Conservation (phyloP, 2,888 invertebrate genomes). For the Chromoteleia sp. region DNA sequence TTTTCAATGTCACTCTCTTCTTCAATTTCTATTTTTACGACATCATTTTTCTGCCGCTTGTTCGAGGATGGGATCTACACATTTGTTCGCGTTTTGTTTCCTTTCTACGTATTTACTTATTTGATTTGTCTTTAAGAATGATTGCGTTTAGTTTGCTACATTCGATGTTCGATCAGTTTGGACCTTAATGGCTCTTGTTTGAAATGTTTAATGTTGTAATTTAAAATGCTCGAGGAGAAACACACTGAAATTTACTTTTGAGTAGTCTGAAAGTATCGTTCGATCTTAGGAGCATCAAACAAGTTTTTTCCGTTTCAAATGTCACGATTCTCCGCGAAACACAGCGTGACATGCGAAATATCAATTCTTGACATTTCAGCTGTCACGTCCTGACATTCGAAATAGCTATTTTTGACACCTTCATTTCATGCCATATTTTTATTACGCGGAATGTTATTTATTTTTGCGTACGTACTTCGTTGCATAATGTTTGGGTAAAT, state of each 20-base stretch:
- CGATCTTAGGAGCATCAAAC: slow-evolving; percentile 50
- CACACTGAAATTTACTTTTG: slow-evolving; percentile 34
- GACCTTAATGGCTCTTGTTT: slow-evolving; percentile 16
- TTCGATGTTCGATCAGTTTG: no score
- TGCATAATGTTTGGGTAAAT: slow-evolving; percentile 27
- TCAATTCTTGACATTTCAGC: slow-evolving; percentile 66
- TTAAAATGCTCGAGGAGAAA: neutral
- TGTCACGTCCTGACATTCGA: slow-evolving; percentile 50
- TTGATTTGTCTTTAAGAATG: no score
- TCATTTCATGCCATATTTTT: slow-evolving; percentile 40
- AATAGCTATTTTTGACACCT: slow-evolving; percentile 52
- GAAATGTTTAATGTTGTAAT: slow-evolving; percentile 12
- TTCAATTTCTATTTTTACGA: no score
- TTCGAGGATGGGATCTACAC: no score
- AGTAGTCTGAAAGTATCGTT: slow-evolving; percentile 22
- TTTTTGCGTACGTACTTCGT: slow-evolving; percentile 19
- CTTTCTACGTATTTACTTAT: no score
- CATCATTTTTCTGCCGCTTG: no score
- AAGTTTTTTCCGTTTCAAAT: slow-evolving; percentile 55
- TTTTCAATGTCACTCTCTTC: no score
- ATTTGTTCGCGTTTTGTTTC: no score
- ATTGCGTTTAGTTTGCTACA: no score
- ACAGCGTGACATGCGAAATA: slow-evolving; percentile 57
- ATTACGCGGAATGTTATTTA: slow-evolving; percentile 40
- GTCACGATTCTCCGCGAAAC: slow-evolving; percentile 49